These are phyloP conservation scores for Aricia artaxerxes DNA, from an alignment of 2,888 invertebrate genomes.

Conservation along the genomic window DNA sequence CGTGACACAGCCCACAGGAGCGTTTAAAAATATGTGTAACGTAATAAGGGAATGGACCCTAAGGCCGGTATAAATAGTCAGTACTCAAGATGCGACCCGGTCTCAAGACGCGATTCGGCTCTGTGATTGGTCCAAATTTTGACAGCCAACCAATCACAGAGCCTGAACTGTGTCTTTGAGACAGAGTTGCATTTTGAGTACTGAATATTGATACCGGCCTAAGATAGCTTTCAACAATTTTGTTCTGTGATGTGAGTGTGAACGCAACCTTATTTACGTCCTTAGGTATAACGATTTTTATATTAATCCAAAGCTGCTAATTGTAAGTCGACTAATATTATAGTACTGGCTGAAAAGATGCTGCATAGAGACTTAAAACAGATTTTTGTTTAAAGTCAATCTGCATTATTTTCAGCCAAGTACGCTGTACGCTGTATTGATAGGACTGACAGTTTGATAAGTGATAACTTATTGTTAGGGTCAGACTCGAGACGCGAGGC, in stretches of 20 bases:
- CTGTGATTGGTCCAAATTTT: too few species aligned
- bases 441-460: slow-evolving; percentile 22
- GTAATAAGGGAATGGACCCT: neutral
- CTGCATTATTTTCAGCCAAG: neutral
- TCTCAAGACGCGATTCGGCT: too few species aligned
- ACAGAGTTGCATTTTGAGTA: too few species aligned
- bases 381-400: neutral
- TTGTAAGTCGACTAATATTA: slow-evolving; percentile 23
- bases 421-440: neutral
- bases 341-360: neutral
- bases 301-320: slow-evolving; percentile 50
- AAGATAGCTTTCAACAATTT: neutral
- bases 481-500: neutral
- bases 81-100: too few species aligned
- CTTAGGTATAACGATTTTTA: slow-evolving; percentile 41
- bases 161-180: too few species aligned
- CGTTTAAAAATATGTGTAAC: neutral
- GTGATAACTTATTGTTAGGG: slow-evolving; percentile 2
- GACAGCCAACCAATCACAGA: too few species aligned
- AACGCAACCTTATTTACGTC: slow-evolving; percentile 36
- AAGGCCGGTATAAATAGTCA: too few species aligned
- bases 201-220: too few species aligned
- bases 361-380: neutral
- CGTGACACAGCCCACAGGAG: too few species aligned
- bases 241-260: slow-evolving; percentile 4